Conservation (phyloP, 2,113 vertebrate species). For the Oriolus oriolus region DNA sequence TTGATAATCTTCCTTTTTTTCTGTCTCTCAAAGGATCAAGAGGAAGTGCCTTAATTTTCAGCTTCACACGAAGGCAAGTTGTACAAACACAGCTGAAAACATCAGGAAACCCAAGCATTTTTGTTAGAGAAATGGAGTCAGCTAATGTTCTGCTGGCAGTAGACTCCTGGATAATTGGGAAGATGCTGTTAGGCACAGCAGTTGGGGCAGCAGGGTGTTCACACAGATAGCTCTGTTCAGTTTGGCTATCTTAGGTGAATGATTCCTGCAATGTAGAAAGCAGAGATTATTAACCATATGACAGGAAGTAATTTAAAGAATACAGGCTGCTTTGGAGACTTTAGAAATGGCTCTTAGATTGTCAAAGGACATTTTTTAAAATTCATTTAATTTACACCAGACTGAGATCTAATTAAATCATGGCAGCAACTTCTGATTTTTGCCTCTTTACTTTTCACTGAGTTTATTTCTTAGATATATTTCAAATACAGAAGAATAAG, state of each 20-base stretch:
- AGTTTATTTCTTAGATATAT: not conserved
- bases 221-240: not conserved
- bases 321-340: not conserved
- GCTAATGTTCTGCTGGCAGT: not conserved
- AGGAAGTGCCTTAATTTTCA: slow-evolving; percentile 44
- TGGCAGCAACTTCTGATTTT: not conserved
- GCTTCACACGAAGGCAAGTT: slow-evolving; percentile 15
- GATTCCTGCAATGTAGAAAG: not conserved
- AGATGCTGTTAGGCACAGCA: not conserved
- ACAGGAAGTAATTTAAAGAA: slow-evolving; percentile 54
- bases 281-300: slow-evolving; percentile 22
- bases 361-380: not conserved
- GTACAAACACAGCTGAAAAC: slow-evolving; percentile 55
- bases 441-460: not conserved
- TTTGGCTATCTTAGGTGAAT: not conserved
- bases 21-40: not conserved
- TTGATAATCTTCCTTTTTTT: not conserved
- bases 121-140: slow-evolving; percentile 2
- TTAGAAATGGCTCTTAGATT: not conserved
- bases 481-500: not conserved
- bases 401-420: not conserved
- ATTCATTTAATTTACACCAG: not conserved
- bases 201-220: not conserved
- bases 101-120: slow-evolving; percentile 28
- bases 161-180: not conserved